phyloP scores from a whole-genome alignment of 2,888 invertebrate species.

The Catocala fraxini region DNA sequence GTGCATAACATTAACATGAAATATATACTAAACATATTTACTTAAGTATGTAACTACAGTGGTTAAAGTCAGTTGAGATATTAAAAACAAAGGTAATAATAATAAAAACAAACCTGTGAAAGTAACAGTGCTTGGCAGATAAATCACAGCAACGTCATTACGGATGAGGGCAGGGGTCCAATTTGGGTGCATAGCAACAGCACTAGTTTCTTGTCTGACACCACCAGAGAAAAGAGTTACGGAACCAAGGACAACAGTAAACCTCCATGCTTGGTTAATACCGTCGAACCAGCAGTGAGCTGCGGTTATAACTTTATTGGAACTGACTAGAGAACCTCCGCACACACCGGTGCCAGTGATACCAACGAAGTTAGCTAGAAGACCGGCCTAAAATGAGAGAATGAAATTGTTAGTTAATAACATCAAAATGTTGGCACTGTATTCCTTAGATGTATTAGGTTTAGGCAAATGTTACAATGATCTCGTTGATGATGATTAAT shows the following conservation, averaged over 20 bases:
- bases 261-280: constrained; percentile 56
- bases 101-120: constrained; percentile 26
- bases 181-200: constrained; percentile 58
- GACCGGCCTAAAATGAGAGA: constrained; percentile 48
- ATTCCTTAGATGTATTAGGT: too few relatives aligned
- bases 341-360: constrained; percentile 55
- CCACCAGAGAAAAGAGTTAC: constrained; percentile 64
- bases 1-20: too few relatives aligned
- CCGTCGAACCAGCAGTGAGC: constrained; percentile 74
- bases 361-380: constrained; percentile 49
- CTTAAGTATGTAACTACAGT: too few relatives aligned
- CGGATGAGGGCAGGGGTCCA: constrained; percentile 58
- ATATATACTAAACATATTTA: too few relatives aligned
- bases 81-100: neutral
- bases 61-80: neutral
- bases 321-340: constrained; percentile 64
- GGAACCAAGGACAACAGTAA: constrained; percentile 69
- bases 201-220: constrained; percentile 56
- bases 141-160: constrained; percentile 67
- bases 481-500: too few relatives aligned
- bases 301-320: constrained; percentile 57
- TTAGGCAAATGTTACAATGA: too few relatives aligned
- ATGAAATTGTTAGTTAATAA: neutral
- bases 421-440: too few relatives aligned
- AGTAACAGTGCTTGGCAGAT: constrained; percentile 39